A percentile compares a stretch with the other conserved stretches of the same genome.
phyloP scores from a whole-genome alignment of 2,113 vertebrate species.

The Empidonax alnorum region DNA sequence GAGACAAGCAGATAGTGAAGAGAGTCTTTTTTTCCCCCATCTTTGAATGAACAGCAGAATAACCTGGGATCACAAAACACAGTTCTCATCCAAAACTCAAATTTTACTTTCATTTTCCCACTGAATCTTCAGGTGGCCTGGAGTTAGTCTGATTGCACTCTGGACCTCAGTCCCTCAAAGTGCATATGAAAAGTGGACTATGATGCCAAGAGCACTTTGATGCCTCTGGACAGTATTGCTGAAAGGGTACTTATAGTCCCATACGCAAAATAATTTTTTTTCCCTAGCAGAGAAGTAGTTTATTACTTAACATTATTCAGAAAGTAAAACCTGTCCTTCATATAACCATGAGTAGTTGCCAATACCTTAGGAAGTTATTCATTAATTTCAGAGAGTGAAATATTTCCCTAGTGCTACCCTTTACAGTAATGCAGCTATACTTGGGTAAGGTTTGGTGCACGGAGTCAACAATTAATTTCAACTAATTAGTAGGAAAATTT shows the following conservation, averaged over 20 bases:
- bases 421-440: not conserved
- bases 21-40: not conserved
- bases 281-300: not conserved
- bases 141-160: not conserved
- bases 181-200: not conserved
- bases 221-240: not conserved
- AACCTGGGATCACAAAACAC: not conserved
- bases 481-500: constrained; percentile 10
- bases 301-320: not conserved
- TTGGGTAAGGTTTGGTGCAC: not conserved
- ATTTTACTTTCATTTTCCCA: not conserved
- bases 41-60: not conserved
- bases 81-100: not conserved
- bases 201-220: not conserved
- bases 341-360: not conserved
- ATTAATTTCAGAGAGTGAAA: constrained; percentile 25
- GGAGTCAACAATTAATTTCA: not conserved
- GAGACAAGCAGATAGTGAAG: not conserved
- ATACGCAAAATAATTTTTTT: not conserved
- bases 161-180: not conserved
- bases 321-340: not conserved
- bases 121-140: not conserved
- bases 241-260: not conserved
- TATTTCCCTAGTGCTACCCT: not conserved
- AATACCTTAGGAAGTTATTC: not conserved